Evolutionary conservation across 2,113 vertebrate species (phyloP).

Genomic region (Psilopsiagon aurifrons): DNA sequence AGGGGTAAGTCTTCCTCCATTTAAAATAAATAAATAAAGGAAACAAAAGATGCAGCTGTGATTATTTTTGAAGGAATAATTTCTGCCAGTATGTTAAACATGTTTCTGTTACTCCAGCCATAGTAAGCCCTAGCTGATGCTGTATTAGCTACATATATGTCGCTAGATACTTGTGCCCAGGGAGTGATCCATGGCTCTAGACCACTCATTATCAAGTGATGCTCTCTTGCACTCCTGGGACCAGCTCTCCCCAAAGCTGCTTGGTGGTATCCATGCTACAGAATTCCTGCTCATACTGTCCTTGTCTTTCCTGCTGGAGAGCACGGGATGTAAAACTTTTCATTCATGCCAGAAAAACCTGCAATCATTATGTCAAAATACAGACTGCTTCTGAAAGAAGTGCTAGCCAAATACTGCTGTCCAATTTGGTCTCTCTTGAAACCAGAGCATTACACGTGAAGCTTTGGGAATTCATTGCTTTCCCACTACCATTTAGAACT

Average conservation of each 20-base stretch:
- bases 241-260: neutral
- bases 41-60: neutral
- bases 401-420: neutral
- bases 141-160: neutral
- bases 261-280: neutral
- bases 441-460: neutral
- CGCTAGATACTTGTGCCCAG: fast-evolving
- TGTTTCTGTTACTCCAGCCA: neutral
- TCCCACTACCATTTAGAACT: neutral
- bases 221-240: neutral
- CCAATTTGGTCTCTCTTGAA: neutral
- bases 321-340: neutral
- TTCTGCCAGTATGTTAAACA: fast-evolving
- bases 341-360: neutral
- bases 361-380: neutral
- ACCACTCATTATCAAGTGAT: neutral
- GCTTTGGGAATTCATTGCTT: neutral
- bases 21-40: too few species aligned
- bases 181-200: too few species aligned
- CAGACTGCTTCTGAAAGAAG: neutral
- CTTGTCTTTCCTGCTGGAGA: neutral
- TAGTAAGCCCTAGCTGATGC: neutral
- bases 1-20: neutral
- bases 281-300: neutral
- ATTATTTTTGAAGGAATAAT: neutral